phyloP scores from a whole-genome alignment of 2,113 vertebrate genomes.

The Fregata magnificens region DNA sequence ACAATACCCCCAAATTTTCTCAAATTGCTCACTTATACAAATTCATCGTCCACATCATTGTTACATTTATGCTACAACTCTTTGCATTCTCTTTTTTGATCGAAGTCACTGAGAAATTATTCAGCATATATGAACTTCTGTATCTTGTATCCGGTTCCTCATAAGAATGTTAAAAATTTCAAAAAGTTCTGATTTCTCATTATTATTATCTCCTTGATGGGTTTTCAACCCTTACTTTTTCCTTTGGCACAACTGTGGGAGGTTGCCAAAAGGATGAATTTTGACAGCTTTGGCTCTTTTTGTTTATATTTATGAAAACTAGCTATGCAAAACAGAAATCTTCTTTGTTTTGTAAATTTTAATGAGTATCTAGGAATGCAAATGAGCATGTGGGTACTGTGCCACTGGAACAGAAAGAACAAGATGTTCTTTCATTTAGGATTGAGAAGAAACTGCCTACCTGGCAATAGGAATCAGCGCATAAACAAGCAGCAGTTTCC shows the following conservation, averaged over 20 bases:
- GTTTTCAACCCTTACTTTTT: background rate
- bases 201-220: background rate
- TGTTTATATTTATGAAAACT: background rate
- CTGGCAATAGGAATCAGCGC: background rate
- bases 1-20: background rate
- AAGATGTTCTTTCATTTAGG: background rate
- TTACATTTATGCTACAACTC: background rate
- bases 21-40: background rate
- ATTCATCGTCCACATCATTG: background rate
- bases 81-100: background rate
- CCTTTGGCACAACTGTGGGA: background rate
- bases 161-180: background rate
- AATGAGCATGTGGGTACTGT: background rate
- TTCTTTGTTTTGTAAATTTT: background rate
- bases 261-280: background rate
- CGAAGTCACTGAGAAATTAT: background rate
- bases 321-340: background rate
- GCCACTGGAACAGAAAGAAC: background rate
- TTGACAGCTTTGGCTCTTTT: conserved; percentile 9
- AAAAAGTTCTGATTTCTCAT: background rate
- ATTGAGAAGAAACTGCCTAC: background rate
- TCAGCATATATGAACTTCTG: background rate
- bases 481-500: background rate
- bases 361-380: background rate
- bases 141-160: background rate